These are phyloP conservation scores for Harmothoe impar DNA, from an alignment of 2,888 invertebrate genomes.

Conservation along the genomic window DNA sequence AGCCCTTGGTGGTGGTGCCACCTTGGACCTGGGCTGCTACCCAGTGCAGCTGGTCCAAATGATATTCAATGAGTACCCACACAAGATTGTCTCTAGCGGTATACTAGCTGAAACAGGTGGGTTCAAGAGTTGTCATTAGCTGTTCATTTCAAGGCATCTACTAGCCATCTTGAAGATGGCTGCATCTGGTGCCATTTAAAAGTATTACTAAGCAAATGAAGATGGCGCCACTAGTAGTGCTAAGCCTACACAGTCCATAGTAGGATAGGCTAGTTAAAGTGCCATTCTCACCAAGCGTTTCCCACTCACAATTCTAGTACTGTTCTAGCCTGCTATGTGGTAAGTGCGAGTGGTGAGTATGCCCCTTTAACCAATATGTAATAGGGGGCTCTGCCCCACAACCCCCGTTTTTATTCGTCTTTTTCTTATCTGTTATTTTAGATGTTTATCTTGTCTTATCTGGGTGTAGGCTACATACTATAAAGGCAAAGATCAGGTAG, in stretches of 20 bases:
- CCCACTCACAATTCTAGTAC: too few species aligned
- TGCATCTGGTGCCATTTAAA: background rate
- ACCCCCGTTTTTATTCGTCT: background rate
- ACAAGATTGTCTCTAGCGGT: constrained; percentile 84
- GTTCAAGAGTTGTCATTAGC: background rate
- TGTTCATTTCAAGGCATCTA: too few species aligned
- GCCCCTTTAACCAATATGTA: too few species aligned
- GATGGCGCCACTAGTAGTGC: too few species aligned
- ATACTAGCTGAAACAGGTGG: constrained; percentile 77
- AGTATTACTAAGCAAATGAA: too few species aligned
- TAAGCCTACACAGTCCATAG: too few species aligned
- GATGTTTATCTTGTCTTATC: background rate
- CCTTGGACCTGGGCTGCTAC: constrained; percentile 78
- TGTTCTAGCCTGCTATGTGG: too few species aligned
- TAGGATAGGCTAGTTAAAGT: background rate
- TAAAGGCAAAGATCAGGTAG: too few species aligned
- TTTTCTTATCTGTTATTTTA: background rate
- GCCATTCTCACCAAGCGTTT: background rate
- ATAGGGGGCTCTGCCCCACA: too few species aligned
- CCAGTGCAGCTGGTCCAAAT: constrained; percentile 74
- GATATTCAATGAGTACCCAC: constrained; percentile 88
- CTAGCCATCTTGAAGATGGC: background rate
- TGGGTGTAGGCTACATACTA: background rate
- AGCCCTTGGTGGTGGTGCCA: constrained; percentile 88
- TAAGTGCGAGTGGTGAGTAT: too few species aligned